These are phyloP conservation scores for Microctonus aethiopoides DNA, from an alignment of 2,888 invertebrate species.

Conservation along the genomic window DNA sequence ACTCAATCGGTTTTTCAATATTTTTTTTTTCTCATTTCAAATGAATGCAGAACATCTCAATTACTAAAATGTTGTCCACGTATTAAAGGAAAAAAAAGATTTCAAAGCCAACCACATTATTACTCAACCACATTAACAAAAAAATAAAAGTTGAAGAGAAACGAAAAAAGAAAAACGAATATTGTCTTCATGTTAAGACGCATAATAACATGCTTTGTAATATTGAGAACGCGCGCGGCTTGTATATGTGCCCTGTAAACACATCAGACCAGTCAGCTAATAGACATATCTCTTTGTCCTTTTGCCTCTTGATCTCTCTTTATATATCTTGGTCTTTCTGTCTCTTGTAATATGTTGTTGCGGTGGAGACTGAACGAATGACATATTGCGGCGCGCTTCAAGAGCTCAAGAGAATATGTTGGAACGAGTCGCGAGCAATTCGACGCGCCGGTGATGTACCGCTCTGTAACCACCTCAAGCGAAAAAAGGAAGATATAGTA, in stretches of 20 bases:
- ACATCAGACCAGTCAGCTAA: constrained; percentile 41
- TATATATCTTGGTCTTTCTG: not conserved
- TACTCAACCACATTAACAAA: constrained; percentile 7
- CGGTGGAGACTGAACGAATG: constrained; percentile 25
- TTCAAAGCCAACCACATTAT: constrained; percentile 12
- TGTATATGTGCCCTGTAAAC: constrained; percentile 40
- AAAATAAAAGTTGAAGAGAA: not conserved
- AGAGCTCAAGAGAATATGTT: constrained; percentile 27
- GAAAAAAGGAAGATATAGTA: not conserved
- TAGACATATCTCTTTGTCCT: constrained; percentile 43
- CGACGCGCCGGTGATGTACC: constrained; percentile 39
- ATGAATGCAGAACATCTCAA: constrained; percentile 44
- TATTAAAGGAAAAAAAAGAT: not conserved
- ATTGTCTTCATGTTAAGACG: constrained; percentile 3
- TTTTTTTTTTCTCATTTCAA: constrained; percentile 12
- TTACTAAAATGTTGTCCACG: constrained; percentile 36
- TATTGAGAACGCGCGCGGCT: constrained; percentile 32
- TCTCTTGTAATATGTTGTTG: not conserved
- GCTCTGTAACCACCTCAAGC: constrained; percentile 28
- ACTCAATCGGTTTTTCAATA: constrained; percentile 27
- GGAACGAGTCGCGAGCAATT: constrained; percentile 35
- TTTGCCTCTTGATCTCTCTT: not conserved
- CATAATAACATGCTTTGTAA: constrained; percentile 6
- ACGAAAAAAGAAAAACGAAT: not conserved
- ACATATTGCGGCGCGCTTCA: constrained; percentile 37